Evolutionary conservation across 2,113 vertebrate species (phyloP), one percentile per base, ranked within the genome.

Genomic region (Silurus meridionalis): DNA sequence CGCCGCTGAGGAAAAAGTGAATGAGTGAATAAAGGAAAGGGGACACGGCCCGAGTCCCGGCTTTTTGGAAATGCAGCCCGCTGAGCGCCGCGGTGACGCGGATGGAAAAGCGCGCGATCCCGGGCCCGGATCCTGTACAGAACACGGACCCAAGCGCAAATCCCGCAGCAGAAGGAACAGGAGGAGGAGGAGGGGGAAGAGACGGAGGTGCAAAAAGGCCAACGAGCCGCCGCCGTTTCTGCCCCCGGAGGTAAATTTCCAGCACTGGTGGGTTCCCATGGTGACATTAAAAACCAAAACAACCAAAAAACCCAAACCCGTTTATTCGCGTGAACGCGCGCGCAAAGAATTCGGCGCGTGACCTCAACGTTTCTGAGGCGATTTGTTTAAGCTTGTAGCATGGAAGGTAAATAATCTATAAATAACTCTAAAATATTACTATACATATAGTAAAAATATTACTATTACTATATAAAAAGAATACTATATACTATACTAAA

Each of bases 151-250:
- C 23, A 88, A 78, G 69, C 80, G 75, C 63, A 88, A 86, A 77
- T 58, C 88, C 14, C 80, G 80, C 48, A 79, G 52, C 25, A 84
- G 78, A 23, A 82, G 85, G 50, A 82, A 80, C 77, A 87, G 83
- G 63, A 90, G 85, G 82, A 90, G 85, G 82, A 87, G 75, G 69
- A 89, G 96, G 88, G 93, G 95, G 75, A 94, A 95, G 90, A 95
- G 95, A 83, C 92, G 96, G 66, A 57, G 93, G 74, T 93, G 89
- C 58, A 95, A 94, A 84, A 94, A 92, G 86, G 91, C 84, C 85
- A 84, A 91, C 90, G 96, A 96, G 37, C 97, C 97, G 60, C 97
- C 97, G 0, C 96, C 97, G 55, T 98, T 95, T 91, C 92, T 98
- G 77, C 97, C 97, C 0, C 97, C 97, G 21, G 97, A 98, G 97